phyloP scores from a whole-genome alignment of 2,888 invertebrate species.

The Galeopsomyia nigrocyanea region DNA sequence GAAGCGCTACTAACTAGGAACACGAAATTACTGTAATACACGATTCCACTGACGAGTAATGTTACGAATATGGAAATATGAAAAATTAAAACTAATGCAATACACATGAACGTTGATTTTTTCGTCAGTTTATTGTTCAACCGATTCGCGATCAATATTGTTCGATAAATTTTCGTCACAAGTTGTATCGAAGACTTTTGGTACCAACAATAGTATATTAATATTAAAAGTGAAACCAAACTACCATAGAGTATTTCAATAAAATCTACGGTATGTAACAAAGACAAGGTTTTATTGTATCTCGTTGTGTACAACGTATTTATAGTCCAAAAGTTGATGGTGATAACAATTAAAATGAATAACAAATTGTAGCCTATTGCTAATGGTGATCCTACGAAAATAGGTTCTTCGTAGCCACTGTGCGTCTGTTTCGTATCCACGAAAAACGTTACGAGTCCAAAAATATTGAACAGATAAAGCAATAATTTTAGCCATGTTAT shows the following conservation, averaged over 20 bases:
- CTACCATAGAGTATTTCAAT: slow-evolving; percentile 15
- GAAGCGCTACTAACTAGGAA: background rate
- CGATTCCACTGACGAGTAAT: background rate
- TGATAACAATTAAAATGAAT: background rate
- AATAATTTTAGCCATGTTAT: slow-evolving; percentile 16
- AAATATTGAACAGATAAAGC: slow-evolving; percentile 22
- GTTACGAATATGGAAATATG: background rate
- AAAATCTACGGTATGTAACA: slow-evolving; percentile 25
- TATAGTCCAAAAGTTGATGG: background rate
- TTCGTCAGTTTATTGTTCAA: background rate
- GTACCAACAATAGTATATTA: background rate
- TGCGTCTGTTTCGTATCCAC: background rate
- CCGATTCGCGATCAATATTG: background rate
- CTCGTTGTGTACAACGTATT: background rate
- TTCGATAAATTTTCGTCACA: slow-evolving; percentile 4
- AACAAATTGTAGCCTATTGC: slow-evolving; percentile 9
- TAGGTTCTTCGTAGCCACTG: background rate
- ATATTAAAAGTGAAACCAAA: background rate
- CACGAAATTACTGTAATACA: background rate
- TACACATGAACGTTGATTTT: background rate
- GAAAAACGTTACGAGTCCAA: slow-evolving; percentile 21
- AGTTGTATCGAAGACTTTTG: background rate
- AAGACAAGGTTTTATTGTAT: background rate
- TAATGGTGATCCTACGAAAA: background rate
- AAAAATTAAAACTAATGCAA: background rate